Percentiles rank a stretch among this genome's conserved stretches.
These are phyloP conservation scores for Drosophila meridiana DNA, from an alignment of 2,888 invertebrate species.

Conservation along the genomic window DNA sequence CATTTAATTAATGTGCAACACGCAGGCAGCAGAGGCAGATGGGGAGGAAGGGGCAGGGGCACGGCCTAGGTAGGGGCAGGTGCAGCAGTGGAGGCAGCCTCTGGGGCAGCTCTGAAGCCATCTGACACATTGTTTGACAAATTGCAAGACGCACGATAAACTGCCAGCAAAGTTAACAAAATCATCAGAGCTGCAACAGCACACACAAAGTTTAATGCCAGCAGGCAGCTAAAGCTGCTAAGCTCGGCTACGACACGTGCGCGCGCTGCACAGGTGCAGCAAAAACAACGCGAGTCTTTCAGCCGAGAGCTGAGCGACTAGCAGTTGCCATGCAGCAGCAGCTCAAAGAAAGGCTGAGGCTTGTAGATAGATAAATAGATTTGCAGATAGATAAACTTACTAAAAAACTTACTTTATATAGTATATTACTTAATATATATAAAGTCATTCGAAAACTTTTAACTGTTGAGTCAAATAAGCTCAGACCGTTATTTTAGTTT, in stretches of 20 bases:
- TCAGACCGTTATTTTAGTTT: not conserved
- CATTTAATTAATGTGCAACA: constrained; percentile 68
- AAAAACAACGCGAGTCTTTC: not conserved
- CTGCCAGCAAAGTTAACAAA: constrained; percentile 64
- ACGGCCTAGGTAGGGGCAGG: not conserved
- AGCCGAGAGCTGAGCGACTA: not conserved
- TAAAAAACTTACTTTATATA: too few relatives aligned
- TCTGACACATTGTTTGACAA: constrained; percentile 81
- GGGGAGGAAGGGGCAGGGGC: not conserved
- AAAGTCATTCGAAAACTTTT: not conserved
- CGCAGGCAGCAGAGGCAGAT: not conserved
- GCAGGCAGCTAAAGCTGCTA: constrained; percentile 64
- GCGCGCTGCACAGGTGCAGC: constrained; percentile 30
- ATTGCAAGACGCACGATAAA: constrained; percentile 71
- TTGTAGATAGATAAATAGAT: too few relatives aligned
- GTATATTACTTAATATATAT: too few relatives aligned
- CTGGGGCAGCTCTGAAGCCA: constrained; percentile 39
- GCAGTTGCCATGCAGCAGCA: not conserved
- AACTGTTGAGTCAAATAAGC: not conserved
- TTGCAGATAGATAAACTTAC: too few relatives aligned
- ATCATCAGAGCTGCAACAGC: constrained; percentile 68
- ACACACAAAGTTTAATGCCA: constrained; percentile 67
- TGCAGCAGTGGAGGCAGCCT: not conserved
- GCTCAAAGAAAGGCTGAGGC: not conserved
- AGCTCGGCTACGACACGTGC: constrained; percentile 39